phyloP scores from a whole-genome alignment of 2,797 vertebrate genomes.

The Sebastes minor region DNA sequence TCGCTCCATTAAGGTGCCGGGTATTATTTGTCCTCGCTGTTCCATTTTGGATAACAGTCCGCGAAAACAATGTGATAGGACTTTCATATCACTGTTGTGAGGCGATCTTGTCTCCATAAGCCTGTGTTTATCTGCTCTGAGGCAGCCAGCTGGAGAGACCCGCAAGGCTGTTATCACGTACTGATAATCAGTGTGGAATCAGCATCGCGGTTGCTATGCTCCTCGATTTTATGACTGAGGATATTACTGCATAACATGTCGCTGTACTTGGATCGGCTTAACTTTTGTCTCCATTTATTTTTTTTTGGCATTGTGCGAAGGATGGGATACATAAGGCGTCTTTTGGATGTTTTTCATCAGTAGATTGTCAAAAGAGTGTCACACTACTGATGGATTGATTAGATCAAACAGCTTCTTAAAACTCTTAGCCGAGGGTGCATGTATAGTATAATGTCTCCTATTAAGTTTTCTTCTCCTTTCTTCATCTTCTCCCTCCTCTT shows the following conservation, averaged over 20 bases:
- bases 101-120: conserved; percentile 62
- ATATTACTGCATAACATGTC: conserved; percentile 57
- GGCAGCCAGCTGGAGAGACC: conserved; percentile 68
- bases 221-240: conserved; percentile 59
- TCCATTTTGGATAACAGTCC: conserved; percentile 43
- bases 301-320: background rate
- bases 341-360: background rate
- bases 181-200: conserved; percentile 70
- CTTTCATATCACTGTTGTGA: conserved; percentile 47
- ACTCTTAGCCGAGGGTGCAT: background rate
- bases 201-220: conserved; percentile 25
- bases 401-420: background rate
- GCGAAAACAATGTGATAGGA: conserved; percentile 44
- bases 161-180: conserved; percentile 59
- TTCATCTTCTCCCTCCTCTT: background rate
- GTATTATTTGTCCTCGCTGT: conserved; percentile 39
- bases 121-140: conserved; percentile 65
- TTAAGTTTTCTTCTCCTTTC: background rate
- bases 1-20: conserved; percentile 13
- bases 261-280: background rate
- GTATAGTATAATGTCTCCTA: background rate
- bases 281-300: background rate
- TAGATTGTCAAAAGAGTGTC: background rate
- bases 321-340: background rate
- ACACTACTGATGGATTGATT: background rate